Evolutionary conservation across 2,113 vertebrate species (phyloP).

Genomic region (Cromileptes altivelis): DNA sequence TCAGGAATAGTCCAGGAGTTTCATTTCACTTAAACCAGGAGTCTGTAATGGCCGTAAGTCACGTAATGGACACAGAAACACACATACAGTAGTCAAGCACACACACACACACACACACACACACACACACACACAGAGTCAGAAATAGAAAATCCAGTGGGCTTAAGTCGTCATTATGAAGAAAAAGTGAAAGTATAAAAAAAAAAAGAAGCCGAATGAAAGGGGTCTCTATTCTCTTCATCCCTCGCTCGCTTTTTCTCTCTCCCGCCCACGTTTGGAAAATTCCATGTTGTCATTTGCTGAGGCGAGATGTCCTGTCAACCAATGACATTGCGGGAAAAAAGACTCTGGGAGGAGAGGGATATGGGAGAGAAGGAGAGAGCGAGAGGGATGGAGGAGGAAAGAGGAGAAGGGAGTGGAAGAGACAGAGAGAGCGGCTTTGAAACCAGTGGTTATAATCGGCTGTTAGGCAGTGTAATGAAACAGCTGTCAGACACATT

Average conservation of each 20-base stretch:
- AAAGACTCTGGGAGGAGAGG: constrained; percentile 22
- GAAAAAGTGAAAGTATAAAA: constrained; percentile 77
- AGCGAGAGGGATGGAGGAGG: constrained; percentile 37
- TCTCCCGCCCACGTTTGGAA: constrained; percentile 80
- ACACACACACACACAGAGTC: constrained; percentile 40
- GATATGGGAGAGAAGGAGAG: not conserved
- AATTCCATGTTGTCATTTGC: constrained; percentile 85
- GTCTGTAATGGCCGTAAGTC: constrained; percentile 65
- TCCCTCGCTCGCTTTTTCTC: constrained; percentile 68
- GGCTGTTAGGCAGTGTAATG: constrained; percentile 75
- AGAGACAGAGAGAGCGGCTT: constrained; percentile 31
- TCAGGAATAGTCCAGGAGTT: constrained; percentile 47
- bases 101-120: constrained; percentile 30
- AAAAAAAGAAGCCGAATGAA: constrained; percentile 73
- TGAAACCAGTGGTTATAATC: constrained; percentile 63
- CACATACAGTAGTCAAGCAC: constrained; percentile 9
- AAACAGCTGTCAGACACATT: constrained; percentile 85
- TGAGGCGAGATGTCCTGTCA: constrained; percentile 65
- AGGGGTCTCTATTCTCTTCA: constrained; percentile 79
- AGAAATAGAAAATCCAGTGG: constrained; percentile 82
- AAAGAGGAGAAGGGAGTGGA: constrained; percentile 39
- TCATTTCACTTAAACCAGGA: constrained; percentile 67
- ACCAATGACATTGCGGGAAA: constrained; percentile 63
- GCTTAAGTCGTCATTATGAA: constrained; percentile 80
- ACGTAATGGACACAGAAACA: constrained; percentile 64